Evolutionary conservation across 37 sponge, comb jelly and placozoan genomes (phyloP).

Genomic region (Eunapius fragilis): DNA sequence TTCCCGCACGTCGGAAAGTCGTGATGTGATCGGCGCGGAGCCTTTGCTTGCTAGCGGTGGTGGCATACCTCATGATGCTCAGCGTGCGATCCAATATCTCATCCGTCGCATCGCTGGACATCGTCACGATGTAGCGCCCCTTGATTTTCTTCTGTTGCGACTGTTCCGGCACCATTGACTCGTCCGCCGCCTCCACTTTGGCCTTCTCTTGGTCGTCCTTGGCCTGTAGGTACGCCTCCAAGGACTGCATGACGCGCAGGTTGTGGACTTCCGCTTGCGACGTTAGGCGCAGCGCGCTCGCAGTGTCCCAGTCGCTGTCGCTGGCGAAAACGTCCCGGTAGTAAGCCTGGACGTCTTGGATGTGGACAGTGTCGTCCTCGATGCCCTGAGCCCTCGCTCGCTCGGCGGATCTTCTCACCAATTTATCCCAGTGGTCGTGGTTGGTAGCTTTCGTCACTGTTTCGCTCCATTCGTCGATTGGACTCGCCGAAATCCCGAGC

Average conservation of each 20-base stretch:
- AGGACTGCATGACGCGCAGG: not conserved
- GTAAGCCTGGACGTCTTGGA: constrained; percentile 3
- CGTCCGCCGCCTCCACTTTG: not conserved
- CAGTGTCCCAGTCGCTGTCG: not conserved
- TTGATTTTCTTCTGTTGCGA: constrained; percentile 31
- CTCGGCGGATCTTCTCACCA: constrained; percentile 21
- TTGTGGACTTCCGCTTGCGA: not conserved
- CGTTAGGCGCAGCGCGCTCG: too few relatives aligned
- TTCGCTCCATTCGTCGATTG: constrained; percentile 3
- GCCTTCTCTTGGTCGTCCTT: not conserved
- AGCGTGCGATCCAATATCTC: constrained; percentile 52
- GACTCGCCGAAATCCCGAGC: not conserved
- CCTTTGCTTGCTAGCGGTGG: constrained; percentile 25
- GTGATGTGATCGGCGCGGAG: constrained; percentile 52
- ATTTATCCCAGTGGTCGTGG: constrained; percentile 58
- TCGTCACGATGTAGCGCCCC: constrained; percentile 67
- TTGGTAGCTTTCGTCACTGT: constrained; percentile 6
- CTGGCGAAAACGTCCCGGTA: not conserved
- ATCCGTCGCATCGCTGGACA: constrained; percentile 32
- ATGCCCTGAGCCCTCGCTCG: not conserved
- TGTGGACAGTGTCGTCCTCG: not conserved
- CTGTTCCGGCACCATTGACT: not conserved
- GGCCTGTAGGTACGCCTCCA: not conserved
- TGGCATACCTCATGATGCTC: constrained; percentile 36
- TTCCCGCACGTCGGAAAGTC: constrained; percentile 29